Conservation (phyloP, 2,888 invertebrate genomes). For the Spodoptera exigua region DNA sequence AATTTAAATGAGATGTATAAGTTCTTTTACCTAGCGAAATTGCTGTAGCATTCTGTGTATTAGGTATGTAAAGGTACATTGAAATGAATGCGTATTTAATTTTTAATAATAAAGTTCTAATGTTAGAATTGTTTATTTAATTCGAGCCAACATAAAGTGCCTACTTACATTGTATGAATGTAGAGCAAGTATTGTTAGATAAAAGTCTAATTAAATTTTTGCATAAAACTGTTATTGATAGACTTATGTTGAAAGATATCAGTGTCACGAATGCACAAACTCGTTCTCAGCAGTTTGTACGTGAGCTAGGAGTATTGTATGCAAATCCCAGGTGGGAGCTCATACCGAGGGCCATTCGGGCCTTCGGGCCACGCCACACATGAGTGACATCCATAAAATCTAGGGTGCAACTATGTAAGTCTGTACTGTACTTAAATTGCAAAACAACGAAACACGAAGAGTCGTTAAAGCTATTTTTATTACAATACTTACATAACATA, state of each 20-base stretch:
- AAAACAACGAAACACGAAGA: slow-evolving; percentile 11
- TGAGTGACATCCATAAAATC: slow-evolving; percentile 55
- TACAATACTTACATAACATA: slow-evolving; percentile 1
- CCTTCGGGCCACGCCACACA: slow-evolving; percentile 33
- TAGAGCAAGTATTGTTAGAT: too few species aligned
- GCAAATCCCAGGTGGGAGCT: slow-evolving; percentile 63
- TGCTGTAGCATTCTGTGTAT: slow-evolving; percentile 25
- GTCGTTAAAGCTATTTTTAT: slow-evolving; percentile 10
- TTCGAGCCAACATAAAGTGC: too few species aligned
- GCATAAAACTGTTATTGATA: slow-evolving; percentile 28
- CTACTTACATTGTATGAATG: too few species aligned
- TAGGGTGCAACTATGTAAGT: slow-evolving; percentile 22
- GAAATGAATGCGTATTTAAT: slow-evolving; percentile 6
- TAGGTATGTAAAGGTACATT: background rate
- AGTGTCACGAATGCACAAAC: slow-evolving; percentile 43
- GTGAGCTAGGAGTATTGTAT: slow-evolving; percentile 67
- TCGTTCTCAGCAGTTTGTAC: slow-evolving; percentile 29
- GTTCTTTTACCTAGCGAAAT: slow-evolving; percentile 33
- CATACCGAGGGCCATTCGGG: slow-evolving; percentile 26
- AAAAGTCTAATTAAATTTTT: slow-evolving; percentile 19
- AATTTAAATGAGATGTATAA: slow-evolving; percentile 48
- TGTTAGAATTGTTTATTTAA: too few species aligned
- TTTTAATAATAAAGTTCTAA: slow-evolving; percentile 11
- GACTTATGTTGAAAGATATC: slow-evolving; percentile 34
- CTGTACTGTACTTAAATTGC: slow-evolving; percentile 11